phyloP scores from a whole-genome alignment of 2,888 invertebrate species.

The Oxycera nigricornis region DNA sequence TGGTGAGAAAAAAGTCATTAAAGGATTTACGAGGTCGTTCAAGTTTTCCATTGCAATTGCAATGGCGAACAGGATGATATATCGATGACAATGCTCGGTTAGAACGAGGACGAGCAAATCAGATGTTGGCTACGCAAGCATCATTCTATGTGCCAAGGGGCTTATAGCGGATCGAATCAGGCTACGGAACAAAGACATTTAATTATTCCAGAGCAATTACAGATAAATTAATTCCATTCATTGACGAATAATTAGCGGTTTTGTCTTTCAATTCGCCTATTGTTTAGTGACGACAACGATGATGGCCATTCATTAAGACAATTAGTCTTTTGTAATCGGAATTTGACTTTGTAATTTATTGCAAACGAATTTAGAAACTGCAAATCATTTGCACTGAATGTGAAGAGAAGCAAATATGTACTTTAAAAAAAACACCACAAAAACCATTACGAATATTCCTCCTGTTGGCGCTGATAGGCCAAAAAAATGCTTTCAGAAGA shows the following conservation, averaged over 20 bases:
- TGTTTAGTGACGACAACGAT: no score
- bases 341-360: no score
- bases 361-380: no score
- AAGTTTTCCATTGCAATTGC: slow-evolving; percentile 17
- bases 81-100: neutral
- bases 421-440: no score
- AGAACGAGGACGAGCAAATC: neutral
- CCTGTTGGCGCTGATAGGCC: no score
- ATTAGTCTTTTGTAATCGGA: no score
- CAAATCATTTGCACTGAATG: no score
- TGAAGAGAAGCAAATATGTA: no score
- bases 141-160: neutral
- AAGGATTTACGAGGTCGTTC: slow-evolving; percentile 37
- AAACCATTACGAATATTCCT: no score
- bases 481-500: no score
- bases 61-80: neutral
- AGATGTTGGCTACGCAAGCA: neutral
- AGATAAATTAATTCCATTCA: slow-evolving; percentile 33
- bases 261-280: slow-evolving; percentile 5
- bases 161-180: neutral
- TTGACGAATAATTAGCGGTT: slow-evolving; percentile 38
- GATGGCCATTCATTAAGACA: no score
- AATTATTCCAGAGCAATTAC: slow-evolving; percentile 35
- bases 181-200: slow-evolving; percentile 15
- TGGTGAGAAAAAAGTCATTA: slow-evolving; percentile 28